phyloP scores from a whole-genome alignment of 2,888 invertebrate species.

The Tetranychus piercei region DNA sequence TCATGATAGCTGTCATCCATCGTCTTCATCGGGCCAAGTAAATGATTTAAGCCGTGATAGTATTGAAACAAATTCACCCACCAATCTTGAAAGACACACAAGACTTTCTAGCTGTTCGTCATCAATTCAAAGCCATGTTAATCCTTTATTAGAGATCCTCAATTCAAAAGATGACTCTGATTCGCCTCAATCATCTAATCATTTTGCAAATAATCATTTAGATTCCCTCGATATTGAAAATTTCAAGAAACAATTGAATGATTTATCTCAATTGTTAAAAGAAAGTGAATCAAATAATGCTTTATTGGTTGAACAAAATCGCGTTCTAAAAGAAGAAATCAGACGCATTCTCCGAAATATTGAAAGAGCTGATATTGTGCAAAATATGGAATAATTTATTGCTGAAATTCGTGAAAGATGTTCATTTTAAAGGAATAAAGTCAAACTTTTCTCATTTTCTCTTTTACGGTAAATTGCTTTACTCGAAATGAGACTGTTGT shows the following conservation, averaged over 20 bases:
- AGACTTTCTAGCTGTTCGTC: too few relatives aligned
- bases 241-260: slow-evolving; percentile 4
- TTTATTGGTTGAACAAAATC: slow-evolving; percentile 59
- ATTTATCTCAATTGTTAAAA: slow-evolving; percentile 32
- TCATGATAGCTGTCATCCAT: too few relatives aligned
- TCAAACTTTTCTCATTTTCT: too few relatives aligned
- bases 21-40: too few relatives aligned
- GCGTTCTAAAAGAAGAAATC: slow-evolving; percentile 76
- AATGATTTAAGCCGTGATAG: too few relatives aligned
- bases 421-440: too few relatives aligned
- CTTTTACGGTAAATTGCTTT: too few relatives aligned
- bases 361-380: slow-evolving; percentile 56
- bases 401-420: too few relatives aligned
- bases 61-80: too few relatives aligned
- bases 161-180: not conserved
- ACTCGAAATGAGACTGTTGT: too few relatives aligned
- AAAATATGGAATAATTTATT: slow-evolving; percentile 90
- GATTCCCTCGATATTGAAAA: not conserved
- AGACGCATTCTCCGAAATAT: slow-evolving; percentile 62
- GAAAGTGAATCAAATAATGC: slow-evolving; percentile 64
- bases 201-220: not conserved
- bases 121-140: not conserved
- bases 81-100: too few relatives aligned
- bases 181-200: too few relatives aligned
- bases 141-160: slow-evolving; percentile 11